These are phyloP conservation scores for Anguilla pacifica DNA, from an alignment of 2,797 vertebrate species.

Conservation along the genomic window DNA sequence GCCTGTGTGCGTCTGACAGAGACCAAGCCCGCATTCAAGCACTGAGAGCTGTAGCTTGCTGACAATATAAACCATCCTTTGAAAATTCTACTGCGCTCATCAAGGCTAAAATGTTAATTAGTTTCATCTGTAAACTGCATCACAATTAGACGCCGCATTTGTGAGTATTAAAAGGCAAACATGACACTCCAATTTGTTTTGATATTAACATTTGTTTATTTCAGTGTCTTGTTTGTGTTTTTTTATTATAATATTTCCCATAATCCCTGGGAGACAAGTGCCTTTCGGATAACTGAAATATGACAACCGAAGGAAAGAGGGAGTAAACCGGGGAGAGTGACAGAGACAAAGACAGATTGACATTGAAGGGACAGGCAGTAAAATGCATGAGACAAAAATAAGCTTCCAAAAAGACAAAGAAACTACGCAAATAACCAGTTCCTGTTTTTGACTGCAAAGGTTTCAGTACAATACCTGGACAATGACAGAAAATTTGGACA, in stretches of 20 bases:
- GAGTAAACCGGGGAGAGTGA: not conserved
- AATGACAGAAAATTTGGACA: not conserved
- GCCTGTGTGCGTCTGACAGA: conserved; percentile 29
- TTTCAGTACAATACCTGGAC: not conserved
- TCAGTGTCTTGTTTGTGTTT: conserved; percentile 3
- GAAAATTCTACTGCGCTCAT: conserved; percentile 45
- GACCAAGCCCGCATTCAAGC: conserved; percentile 49
- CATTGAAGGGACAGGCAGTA: not conserved
- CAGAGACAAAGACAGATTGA: not conserved
- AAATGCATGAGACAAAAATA: not conserved
- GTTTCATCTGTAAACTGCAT: conserved; percentile 52
- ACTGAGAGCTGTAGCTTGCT: conserved; percentile 32
- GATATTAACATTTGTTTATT: conserved; percentile 45
- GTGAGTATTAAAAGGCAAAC: conserved; percentile 51
- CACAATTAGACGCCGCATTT: conserved; percentile 48
- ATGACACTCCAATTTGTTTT: conserved; percentile 38
- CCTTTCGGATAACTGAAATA: not conserved
- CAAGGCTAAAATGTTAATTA: conserved; percentile 57
- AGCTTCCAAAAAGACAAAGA: not conserved
- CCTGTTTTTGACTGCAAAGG: not conserved
- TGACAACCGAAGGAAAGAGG: not conserved
- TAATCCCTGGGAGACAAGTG: not conserved
- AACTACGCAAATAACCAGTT: not conserved
- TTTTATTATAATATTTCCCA: not conserved
- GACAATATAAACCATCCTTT: conserved; percentile 45